These are phyloP conservation scores for Tupaia tana DNA, from an alignment of 2,113 vertebrate species.

Conservation along the genomic window DNA sequence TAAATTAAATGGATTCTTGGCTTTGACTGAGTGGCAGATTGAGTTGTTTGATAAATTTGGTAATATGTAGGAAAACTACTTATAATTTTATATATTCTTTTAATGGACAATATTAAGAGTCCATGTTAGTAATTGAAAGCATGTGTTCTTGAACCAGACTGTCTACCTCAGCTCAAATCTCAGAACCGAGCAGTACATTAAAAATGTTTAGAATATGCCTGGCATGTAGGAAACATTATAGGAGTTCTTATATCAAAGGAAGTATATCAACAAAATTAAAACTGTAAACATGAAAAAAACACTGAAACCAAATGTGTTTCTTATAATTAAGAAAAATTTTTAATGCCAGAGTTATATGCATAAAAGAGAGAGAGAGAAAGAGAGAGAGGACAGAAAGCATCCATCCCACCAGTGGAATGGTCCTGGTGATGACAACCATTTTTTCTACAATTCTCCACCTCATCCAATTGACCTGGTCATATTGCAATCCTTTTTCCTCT, in stretches of 20 bases:
- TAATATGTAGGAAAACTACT: background rate
- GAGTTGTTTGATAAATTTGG: background rate
- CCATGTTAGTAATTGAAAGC: background rate
- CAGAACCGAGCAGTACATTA: background rate
- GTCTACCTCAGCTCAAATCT: background rate
- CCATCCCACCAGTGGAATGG: no score
- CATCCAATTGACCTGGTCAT: no score
- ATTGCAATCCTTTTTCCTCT: no score
- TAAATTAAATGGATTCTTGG: background rate
- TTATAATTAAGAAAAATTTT: background rate
- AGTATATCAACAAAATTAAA: background rate
- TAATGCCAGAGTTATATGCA: no score
- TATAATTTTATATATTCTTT: background rate
- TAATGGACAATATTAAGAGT: background rate
- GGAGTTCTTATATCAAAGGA: background rate
- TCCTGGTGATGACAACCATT: no score
- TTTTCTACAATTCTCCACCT: no score
- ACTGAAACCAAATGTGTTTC: background rate
- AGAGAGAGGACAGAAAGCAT: no score
- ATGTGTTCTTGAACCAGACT: background rate
- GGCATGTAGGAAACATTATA: background rate
- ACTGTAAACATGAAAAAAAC: background rate
- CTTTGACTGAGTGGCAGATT: background rate
- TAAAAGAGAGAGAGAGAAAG: no score
- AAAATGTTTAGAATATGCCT: background rate